These are phyloP conservation scores for Deroplatys truncata DNA, from an alignment of 2,888 invertebrate genomes.

Conservation along the genomic window DNA sequence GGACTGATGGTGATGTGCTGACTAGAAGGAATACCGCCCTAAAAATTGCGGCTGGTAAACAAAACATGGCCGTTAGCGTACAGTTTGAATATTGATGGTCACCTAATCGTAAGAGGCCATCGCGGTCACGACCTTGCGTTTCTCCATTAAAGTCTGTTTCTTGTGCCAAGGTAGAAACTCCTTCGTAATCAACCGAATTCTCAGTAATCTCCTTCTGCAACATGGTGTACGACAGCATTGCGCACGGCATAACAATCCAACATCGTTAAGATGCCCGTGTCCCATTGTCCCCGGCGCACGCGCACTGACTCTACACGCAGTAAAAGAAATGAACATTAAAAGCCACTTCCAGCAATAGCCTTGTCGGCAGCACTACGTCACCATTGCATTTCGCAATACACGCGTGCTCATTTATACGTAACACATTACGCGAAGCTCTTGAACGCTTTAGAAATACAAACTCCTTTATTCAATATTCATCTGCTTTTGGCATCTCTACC, in stretches of 20 bases:
- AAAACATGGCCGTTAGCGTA: background rate
- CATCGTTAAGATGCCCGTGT: background rate
- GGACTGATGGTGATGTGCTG: no score
- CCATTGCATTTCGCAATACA: background rate
- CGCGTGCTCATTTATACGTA: background rate
- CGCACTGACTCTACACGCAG: background rate
- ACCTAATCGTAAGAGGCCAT: background rate
- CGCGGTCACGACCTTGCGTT: background rate
- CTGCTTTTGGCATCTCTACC: no score
- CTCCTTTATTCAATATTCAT: no score
- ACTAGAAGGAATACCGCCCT: no score
- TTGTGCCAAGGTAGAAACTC: background rate
- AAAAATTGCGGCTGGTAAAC: background rate
- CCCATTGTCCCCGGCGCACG: background rate
- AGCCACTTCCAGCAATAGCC: background rate
- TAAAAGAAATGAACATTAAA: background rate
- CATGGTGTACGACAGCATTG: background rate
- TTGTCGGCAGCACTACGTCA: background rate
- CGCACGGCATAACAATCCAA: background rate
- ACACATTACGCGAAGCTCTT: no score
- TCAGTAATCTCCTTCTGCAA: background rate
- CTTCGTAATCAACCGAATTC: background rate
- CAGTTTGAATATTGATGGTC: background rate
- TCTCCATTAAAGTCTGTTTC: background rate
- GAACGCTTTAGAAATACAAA: no score